Percentiles rank a stretch among this genome's conserved stretches.
phyloP scores from a whole-genome alignment of 1,140 invertebrate genomes.

The Heliothis virescens region DNA sequence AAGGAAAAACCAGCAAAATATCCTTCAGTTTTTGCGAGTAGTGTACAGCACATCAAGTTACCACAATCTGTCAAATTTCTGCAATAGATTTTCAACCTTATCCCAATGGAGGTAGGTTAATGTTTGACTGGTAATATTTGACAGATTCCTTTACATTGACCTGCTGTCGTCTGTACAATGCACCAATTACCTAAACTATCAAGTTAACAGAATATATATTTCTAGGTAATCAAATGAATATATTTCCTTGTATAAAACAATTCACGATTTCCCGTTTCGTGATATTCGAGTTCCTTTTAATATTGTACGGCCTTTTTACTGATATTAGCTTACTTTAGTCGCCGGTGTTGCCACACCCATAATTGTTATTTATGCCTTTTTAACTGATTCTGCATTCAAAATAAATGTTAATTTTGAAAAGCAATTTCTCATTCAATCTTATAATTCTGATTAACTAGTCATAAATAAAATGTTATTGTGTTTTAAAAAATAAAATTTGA shows the following conservation, averaged over 20 bases:
- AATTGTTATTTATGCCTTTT: constrained; percentile 28
- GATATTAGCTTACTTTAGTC: background rate
- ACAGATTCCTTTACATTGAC: no score
- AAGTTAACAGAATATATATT: no score
- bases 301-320: background rate
- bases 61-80: no score
- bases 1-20: no score
- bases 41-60: no score
- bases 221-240: background rate
- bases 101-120: no score
- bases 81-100: no score
- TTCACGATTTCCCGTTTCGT: background rate
- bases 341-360: constrained; percentile 10
- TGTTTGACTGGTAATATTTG: no score
- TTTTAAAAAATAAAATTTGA: background rate
- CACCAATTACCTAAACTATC: no score
- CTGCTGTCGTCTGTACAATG: no score
- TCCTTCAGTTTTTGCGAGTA: no score
- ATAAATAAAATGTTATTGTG: background rate
- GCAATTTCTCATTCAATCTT: constrained; percentile 12
- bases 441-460: background rate
- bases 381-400: constrained; percentile 28
- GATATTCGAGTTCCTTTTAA: background rate
- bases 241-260: background rate
- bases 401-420: constrained; percentile 9